Base-by-base conservation (phyloP, 64 coral and sea anemone genomes). In the Orbicella faveolata region DNA sequence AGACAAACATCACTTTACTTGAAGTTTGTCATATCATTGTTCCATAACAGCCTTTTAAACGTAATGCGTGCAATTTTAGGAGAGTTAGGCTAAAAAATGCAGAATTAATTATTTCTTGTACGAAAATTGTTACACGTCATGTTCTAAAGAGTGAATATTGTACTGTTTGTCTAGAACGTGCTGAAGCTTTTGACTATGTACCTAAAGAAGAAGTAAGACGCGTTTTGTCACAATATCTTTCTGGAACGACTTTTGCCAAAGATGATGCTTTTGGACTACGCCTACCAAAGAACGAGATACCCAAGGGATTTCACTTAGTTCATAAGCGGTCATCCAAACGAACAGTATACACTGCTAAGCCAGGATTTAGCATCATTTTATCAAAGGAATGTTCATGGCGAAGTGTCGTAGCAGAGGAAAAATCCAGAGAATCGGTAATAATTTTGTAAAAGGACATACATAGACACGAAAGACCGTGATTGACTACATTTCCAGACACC, bases 381-480 rank as follows among this genome's bases (percentile, higher is more conserved):
- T 84, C 81, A 1, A 84, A 48, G 62, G 81, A 84, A 44, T 51
- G 20, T 19, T 41, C 81, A 2, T 69, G 81, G 81, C 26, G 61
- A 16, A 20, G 12, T 37, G 81, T 69, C 4, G 30, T 9, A 33
- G 4, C 16, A 44, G 18, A 36, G 1, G 81, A 69, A 39, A 18
- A 15, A 0, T 25, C 37, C 20, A 84, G 81, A 84, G 81, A 69
- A 52, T 84, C 2, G 25, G 72, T 30, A 30, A 30, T 30, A 30
- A 30, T 30, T 30, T 30, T 30, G 30, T 30, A 30, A 30, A 30
- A 30, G 30, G 0, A 0, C 30, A 30, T 30, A 30, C 30, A 30
- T 30, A 30, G 30, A 30, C 30, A 30, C 30, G 30, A 30, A 30
- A 30, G 30, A 0, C 30, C 30, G 30, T 30, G 0, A 30, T 30